Base-by-base conservation (phyloP, 2,797 vertebrate genomes). In the Chloroceryle amazona region DNA sequence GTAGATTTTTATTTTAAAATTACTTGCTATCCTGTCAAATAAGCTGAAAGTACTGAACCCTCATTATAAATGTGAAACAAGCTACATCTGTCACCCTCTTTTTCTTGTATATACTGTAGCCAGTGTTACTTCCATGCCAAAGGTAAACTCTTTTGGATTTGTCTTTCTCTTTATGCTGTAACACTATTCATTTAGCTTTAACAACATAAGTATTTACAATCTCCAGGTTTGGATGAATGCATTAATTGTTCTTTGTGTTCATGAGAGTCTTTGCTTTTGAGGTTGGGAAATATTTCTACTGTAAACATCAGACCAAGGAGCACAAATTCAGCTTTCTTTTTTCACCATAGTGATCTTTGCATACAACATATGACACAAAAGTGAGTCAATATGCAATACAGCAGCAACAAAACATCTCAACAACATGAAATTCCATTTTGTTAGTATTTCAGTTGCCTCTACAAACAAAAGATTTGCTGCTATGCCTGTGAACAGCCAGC, bases 201-300 rank as follows among this genome's bases (percentile, higher is more conserved):
- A 85, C 88, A 95, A 71, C 74, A 81, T 29, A 76, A 92, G 33
- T 68, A 82, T 87, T 92, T 85, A 58, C 86, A 81, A 54, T 81
- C 67, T 65, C 76, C 58, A 71, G n/a, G 71, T 91, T 57, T 90
- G 67, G 73, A 85, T 95, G 88, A 94, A 95, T 87, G 61, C 35
- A 54, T 71, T 54, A 93, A 96, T 94, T 96, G 90, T 85, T 95
- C 94, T 84, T 71, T 60, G 49, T 51, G 58, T 26, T 92, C 83
- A 74, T 3, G 28, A 96, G 46, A 94, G 71, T 78, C 25, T 92
- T 95, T 5, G 4, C 8, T 3, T 82, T 67, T 85, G 83, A 96
- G 86, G 74, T 93, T 96, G 88, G 81, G 93, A 97, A 96, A 95
- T 93, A 96, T 74, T 95, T 95, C 81, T 76, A 71, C 67, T 65